These are phyloP conservation scores for Nezara viridula DNA, from an alignment of 2,888 invertebrate species.

Conservation along the genomic window DNA sequence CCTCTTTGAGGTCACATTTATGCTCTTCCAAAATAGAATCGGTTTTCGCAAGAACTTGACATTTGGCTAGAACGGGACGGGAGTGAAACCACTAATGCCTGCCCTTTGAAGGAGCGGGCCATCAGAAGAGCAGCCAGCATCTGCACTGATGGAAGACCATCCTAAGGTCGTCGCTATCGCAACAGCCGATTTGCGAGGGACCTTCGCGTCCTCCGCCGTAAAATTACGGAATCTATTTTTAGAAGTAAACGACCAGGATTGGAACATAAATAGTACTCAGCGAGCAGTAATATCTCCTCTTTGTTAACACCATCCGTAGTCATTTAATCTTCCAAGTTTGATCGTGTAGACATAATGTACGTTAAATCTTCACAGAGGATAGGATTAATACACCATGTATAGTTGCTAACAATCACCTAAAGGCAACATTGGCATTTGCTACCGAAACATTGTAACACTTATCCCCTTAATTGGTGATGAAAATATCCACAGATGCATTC, in stretches of 20 bases:
- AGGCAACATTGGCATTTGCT: not conserved
- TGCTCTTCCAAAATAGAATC: not conserved
- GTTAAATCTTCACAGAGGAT: not conserved
- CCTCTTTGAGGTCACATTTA: not conserved
- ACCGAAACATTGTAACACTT: not conserved
- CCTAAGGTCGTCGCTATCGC: constrained; percentile 4
- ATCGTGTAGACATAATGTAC: not conserved
- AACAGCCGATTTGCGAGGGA: not conserved
- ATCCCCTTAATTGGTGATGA: too few relatives aligned
- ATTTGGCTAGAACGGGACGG: not conserved
- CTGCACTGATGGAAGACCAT: too few relatives aligned
- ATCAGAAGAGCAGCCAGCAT: not conserved
- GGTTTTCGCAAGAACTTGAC: constrained; percentile 35
- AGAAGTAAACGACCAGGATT: not conserved
- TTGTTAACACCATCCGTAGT: not conserved
- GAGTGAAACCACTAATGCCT: constrained; percentile 16
- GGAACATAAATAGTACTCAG: not conserved
- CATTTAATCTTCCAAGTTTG: not conserved
- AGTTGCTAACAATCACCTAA: not conserved
- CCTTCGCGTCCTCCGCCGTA: not conserved
- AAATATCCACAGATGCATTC: not conserved
- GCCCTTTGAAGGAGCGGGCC: constrained; percentile 9
- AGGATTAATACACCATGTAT: not conserved
- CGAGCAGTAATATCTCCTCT: not conserved
- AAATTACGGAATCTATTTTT: not conserved